These are phyloP conservation scores for Rhinichthys osculus DNA, from an alignment of 2,797 vertebrate genomes.

Conservation along the genomic window DNA sequence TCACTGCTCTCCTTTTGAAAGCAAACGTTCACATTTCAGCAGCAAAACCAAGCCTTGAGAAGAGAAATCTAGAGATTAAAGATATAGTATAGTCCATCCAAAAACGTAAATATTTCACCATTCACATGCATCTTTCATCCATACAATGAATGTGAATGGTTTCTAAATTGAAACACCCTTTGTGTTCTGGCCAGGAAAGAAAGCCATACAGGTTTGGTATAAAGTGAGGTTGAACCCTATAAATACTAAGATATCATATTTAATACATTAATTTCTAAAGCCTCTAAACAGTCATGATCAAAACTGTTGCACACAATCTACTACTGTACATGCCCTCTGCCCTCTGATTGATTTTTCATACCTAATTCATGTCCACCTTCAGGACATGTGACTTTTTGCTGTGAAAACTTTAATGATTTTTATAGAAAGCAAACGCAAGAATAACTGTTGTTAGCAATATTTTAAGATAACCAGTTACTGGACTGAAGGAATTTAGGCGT, in stretches of 20 bases:
- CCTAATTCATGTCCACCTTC: not conserved
- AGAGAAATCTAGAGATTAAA: not conserved
- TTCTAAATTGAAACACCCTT: not conserved
- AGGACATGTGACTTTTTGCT: not conserved
- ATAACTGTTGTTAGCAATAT: not conserved
- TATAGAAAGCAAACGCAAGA: not conserved
- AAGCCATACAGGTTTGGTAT: constrained; percentile 1
- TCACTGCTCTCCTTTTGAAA: not conserved
- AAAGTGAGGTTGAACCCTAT: not conserved
- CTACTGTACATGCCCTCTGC: not conserved
- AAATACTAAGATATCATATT: not conserved
- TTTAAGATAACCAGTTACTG: not conserved
- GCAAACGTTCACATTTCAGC: not conserved
- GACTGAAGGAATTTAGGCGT: not conserved
- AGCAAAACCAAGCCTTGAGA: not conserved
- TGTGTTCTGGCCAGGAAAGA: not conserved
- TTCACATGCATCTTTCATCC: not conserved
- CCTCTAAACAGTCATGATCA: not conserved
- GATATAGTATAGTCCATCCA: not conserved
- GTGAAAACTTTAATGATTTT: not conserved
- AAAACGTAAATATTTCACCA: not conserved
- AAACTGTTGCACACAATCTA: not conserved
- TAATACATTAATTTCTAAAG: not conserved
- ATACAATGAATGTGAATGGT: not conserved
- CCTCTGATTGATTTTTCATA: not conserved